phyloP scores from a whole-genome alignment of 1,140 invertebrate genomes.

The Harlomillsia oculata region DNA sequence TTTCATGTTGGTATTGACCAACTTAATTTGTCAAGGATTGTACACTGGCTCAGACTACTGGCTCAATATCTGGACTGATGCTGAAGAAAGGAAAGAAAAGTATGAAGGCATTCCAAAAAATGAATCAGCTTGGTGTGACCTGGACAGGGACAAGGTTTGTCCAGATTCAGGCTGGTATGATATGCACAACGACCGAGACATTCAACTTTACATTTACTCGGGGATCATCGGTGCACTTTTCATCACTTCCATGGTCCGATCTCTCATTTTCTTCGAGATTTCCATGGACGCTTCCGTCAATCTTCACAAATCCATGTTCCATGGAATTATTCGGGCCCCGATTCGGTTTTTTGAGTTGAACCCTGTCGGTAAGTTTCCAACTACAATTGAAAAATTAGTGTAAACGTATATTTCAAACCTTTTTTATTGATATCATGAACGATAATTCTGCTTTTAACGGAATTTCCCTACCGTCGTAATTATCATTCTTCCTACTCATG shows the following conservation, averaged over 20 bases:
- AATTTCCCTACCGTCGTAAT: not conserved
- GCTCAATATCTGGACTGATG: slow-evolving; percentile 34
- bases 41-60: slow-evolving; percentile 33
- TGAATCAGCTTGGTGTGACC: slow-evolving; percentile 8
- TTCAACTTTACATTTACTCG: slow-evolving; percentile 46
- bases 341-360: slow-evolving; percentile 77
- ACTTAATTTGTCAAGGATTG: slow-evolving; percentile 23
- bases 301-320: slow-evolving; percentile 75
- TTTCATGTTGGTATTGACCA: slow-evolving; percentile 18
- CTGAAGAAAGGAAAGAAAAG: too few species aligned
- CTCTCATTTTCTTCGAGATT: slow-evolving; percentile 63
- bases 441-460: not conserved
- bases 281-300: slow-evolving; percentile 69
- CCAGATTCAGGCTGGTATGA: slow-evolving; percentile 9
- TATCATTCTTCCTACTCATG: too few species aligned
- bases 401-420: not conserved
- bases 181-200: slow-evolving; percentile 32
- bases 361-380: slow-evolving; percentile 52
- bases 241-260: slow-evolving; percentile 41
- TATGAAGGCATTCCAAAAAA: too few species aligned
- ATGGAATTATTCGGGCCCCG: slow-evolving; percentile 56
- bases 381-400: slow-evolving; percentile 10
- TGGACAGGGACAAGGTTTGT: slow-evolving; percentile 11
- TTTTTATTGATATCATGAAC: not conserved
- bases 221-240: slow-evolving; percentile 44